Conservation (phyloP, 2,797 vertebrate species). For the Gallinago solitaria region DNA sequence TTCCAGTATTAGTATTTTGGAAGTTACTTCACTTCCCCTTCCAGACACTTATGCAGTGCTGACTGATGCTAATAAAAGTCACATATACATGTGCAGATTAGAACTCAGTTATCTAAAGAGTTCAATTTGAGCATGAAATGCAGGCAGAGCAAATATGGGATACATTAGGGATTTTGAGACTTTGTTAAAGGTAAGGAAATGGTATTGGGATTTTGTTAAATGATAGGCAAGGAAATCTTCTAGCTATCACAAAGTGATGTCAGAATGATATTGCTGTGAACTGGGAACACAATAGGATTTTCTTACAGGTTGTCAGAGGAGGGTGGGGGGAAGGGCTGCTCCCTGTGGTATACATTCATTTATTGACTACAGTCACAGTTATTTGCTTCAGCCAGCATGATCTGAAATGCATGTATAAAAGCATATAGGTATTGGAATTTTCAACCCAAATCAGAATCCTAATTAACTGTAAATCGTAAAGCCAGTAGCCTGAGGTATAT, state of each 20-base stretch:
- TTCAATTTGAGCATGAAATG: constrained; percentile 50
- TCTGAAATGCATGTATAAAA: constrained; percentile 78
- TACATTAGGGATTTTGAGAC: constrained; percentile 58
- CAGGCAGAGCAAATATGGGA: constrained; percentile 40
- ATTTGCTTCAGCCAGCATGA: constrained; percentile 77
- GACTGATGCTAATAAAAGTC: constrained; percentile 6
- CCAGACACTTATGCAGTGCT: not conserved
- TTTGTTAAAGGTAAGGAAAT: constrained; percentile 60
- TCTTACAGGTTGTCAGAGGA: constrained; percentile 73
- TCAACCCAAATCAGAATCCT: constrained; percentile 81
- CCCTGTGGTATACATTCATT: constrained; percentile 71
- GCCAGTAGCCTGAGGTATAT: constrained; percentile 78
- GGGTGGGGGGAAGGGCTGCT: constrained; percentile 20
- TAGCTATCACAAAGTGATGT: constrained; percentile 66
- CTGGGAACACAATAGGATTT: constrained; percentile 69
- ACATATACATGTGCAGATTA: not conserved
- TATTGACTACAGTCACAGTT: constrained; percentile 77
- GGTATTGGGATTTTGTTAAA: constrained; percentile 68
- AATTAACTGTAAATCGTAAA: constrained; percentile 82
- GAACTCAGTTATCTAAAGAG: constrained; percentile 39
- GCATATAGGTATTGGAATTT: constrained; percentile 75
- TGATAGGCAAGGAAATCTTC: constrained; percentile 67
- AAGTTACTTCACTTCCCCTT: not conserved
- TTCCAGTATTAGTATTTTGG: not conserved
- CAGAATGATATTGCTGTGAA: constrained; percentile 74